Evolutionary conservation across 2,797 vertebrate genomes (phyloP), one percentile per base, ranked within the genome.

Genomic region (Lates japonicus): DNA sequence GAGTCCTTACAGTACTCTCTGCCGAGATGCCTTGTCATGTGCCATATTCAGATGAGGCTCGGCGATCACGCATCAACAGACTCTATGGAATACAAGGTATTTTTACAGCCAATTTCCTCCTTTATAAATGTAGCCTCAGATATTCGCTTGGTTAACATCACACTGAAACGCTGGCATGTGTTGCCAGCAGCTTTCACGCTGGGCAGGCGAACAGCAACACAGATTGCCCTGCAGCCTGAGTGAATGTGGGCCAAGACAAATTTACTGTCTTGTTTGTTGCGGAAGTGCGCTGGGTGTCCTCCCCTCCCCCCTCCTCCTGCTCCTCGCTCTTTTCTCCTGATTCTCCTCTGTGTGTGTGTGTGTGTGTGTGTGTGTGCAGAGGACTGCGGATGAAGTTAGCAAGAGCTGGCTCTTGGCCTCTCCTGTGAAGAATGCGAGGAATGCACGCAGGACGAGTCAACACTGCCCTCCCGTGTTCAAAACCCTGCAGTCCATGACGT

Each of bases 1-100:
- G 98, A 99, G 81, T 99, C 98, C 1, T 99, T 99, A 81, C 98
- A 99, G 95, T 99, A 99, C 90, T 99, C n/a, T 99, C 95, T 98
- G 97, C 2, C 0, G 98, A 99, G 95, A 99, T 99, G 98, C 98
- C 98, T 11, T 99, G 98, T n/a, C n/a, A n/a, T n/a, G 95, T 99
- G 66, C 98, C 98, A 0, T 99, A 99, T 67, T 90, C 96, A 0
- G 98, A 99, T 0, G 98, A 99, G 86, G 96, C 96, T 84, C 94
- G 98, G 8, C 94, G 98, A 77, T 99, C 98, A 0, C 97, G 97
- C 68, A 97, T 99, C 80, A 99, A 99, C 93, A 96, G 98, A 64
- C 97, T 99, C 48, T 99, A 97, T 0, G 97, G 98, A 80, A 99
- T 99, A 88, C 98, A 99, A 98, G 98, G 98, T 99, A 95, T 70